Percentiles rank a stretch among this genome's conserved stretches.
Conservation (phyloP, 2,113 vertebrate species). For the Aix galericulata region DNA sequence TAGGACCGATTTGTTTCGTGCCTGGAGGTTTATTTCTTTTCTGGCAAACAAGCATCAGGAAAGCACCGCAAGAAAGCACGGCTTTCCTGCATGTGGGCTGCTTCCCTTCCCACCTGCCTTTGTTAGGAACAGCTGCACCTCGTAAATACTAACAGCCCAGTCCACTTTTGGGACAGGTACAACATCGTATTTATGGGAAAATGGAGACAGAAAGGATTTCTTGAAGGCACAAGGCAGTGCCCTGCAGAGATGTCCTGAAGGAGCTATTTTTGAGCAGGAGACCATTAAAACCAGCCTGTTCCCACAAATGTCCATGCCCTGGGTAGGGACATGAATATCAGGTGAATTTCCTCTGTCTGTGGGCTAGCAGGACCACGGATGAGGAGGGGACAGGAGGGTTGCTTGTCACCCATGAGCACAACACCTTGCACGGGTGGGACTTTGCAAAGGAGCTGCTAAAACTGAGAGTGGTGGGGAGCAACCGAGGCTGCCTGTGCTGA, state of each 20-base stretch:
- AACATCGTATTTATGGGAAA: accelerated
- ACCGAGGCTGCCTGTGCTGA: background rate
- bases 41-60: background rate
- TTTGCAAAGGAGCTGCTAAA: background rate
- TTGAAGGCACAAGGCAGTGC: background rate
- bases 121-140: background rate
- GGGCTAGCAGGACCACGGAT: background rate
- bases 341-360: background rate
- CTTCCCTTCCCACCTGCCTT: background rate
- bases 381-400: accelerated
- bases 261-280: background rate
- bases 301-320: background rate
- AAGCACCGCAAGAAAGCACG: background rate
- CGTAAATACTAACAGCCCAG: background rate
- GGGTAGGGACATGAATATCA: background rate
- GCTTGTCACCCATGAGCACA: background rate
- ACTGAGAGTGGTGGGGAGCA: background rate
- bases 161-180: background rate
- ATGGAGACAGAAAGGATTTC: background rate
- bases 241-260: background rate
- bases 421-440: background rate
- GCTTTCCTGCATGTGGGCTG: background rate
- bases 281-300: background rate
- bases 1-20: background rate
- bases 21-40: background rate